Percentiles rank a stretch among this genome's conserved stretches.
Evolutionary conservation across 2,888 invertebrate species (phyloP).

Genomic region (Chirona hameri): DNA sequence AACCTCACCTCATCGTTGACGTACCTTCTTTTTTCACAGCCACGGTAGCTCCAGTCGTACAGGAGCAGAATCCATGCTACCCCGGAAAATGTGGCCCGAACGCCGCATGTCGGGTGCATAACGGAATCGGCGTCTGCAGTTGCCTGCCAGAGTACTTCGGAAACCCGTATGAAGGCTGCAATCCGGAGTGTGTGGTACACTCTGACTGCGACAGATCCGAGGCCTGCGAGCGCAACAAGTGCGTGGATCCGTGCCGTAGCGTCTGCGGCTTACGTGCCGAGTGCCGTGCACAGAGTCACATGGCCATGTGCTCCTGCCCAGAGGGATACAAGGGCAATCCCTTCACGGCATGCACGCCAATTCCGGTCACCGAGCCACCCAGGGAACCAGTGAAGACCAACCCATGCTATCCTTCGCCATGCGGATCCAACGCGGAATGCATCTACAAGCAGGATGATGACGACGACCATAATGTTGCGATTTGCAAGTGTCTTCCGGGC

Average conservation of each 20-base stretch:
- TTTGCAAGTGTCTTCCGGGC: slow-evolving; percentile 72
- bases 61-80: too few species aligned
- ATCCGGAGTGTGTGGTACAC: slow-evolving; percentile 70
- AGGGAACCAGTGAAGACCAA: slow-evolving; percentile 46
- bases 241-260: slow-evolving; percentile 62
- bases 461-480: slow-evolving; percentile 50
- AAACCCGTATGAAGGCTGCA: slow-evolving; percentile 48
- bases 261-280: slow-evolving; percentile 70
- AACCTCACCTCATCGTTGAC: too few species aligned
- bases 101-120: slow-evolving; percentile 73
- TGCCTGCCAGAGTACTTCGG: slow-evolving; percentile 53
- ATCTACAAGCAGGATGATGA: slow-evolving; percentile 61
- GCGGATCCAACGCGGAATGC: slow-evolving; percentile 78
- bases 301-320: slow-evolving; percentile 70
- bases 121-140: slow-evolving; percentile 46
- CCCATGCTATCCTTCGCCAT: too few species aligned
- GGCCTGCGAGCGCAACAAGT: too few species aligned
- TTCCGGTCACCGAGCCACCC: background rate
- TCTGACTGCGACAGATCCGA: slow-evolving; percentile 67
- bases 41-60: too few species aligned
- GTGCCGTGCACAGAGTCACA: slow-evolving; percentile 70
- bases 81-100: too few species aligned
- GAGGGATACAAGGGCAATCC: slow-evolving; percentile 44
- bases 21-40: too few species aligned
- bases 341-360: slow-evolving; percentile 59